phyloP scores from a whole-genome alignment of 2,888 invertebrate genomes.

The Caenorhabditis japonica region DNA sequence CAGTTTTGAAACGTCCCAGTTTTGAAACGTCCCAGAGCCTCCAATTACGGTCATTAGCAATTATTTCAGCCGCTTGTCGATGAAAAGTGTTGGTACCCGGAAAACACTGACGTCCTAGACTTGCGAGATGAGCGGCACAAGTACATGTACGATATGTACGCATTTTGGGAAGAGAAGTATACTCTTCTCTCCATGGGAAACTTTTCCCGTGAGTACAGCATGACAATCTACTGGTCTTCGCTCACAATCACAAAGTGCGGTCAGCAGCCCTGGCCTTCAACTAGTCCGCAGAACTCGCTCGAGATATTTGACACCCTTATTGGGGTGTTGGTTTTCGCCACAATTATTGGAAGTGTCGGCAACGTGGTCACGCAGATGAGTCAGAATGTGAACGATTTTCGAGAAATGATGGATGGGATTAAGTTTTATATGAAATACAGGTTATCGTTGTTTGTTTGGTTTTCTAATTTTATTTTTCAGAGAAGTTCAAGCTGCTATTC shows the following conservation, averaged over 20 bases:
- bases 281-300: conserved; percentile 69
- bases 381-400: conserved; percentile 63
- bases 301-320: conserved; percentile 74
- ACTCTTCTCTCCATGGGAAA: too few relatives aligned
- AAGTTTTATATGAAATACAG: conserved; percentile 48
- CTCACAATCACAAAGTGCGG: conserved; percentile 75
- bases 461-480: conserved; percentile 59
- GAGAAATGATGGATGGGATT: conserved; percentile 73
- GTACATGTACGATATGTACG: conserved; percentile 53
- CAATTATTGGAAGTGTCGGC: conserved; percentile 72
- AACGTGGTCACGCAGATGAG: conserved; percentile 71
- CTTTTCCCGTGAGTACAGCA: conserved; percentile 73
- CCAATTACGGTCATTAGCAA: too few relatives aligned
- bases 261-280: conserved; percentile 74
- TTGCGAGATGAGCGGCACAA: conserved; percentile 54
- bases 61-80: conserved; percentile 41
- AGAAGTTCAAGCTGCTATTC: conserved; percentile 65
- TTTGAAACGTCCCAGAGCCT: too few relatives aligned
- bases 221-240: conserved; percentile 75
- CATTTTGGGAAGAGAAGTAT: conserved; percentile 59
- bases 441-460: too few relatives aligned
- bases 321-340: conserved; percentile 74
- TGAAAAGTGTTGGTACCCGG: conserved; percentile 43
- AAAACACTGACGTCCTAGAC: conserved; percentile 39
- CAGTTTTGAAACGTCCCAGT: too few relatives aligned